Conservation (phyloP, 2,113 vertebrate genomes). For the Centropristis striata region DNA sequence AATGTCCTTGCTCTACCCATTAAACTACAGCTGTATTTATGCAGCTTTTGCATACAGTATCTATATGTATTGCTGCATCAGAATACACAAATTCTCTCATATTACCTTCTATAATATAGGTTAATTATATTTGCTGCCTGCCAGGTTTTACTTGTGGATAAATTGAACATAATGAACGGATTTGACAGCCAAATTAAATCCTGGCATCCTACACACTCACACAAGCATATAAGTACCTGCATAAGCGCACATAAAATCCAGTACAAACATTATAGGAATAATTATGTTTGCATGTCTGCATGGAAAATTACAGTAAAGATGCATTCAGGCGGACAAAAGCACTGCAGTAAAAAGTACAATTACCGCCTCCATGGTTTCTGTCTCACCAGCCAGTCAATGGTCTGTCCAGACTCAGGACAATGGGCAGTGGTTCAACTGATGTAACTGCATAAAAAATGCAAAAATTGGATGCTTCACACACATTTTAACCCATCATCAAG, state of each 20-base stretch:
- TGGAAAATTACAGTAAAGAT: neutral
- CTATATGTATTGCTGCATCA: conserved; percentile 6
- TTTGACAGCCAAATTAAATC: conserved; percentile 13
- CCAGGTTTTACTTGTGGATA: conserved; percentile 30
- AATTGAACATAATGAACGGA: conserved; percentile 37
- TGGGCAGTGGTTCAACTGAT: too few species aligned
- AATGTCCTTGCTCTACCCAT: neutral
- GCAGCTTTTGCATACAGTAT: neutral
- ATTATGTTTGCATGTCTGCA: conserved; percentile 24
- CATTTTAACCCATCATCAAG: too few species aligned
- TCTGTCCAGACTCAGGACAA: too few species aligned
- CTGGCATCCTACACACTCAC: neutral
- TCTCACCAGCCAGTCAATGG: too few species aligned
- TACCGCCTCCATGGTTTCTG: too few species aligned
- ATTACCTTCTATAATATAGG: conserved; percentile 14
- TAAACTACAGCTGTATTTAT: neutral
- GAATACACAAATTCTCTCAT: neutral
- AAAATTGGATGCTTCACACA: too few species aligned
- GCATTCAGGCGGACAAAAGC: too few species aligned
- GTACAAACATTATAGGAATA: conserved; percentile 1
- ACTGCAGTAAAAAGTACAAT: too few species aligned
- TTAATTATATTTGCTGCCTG: conserved; percentile 55
- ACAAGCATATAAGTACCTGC: neutral
- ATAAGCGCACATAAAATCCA: neutral
- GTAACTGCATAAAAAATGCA: too few species aligned